Base-by-base conservation (phyloP, 2,888 invertebrate species). In the Anagyrus pseudococci region DNA sequence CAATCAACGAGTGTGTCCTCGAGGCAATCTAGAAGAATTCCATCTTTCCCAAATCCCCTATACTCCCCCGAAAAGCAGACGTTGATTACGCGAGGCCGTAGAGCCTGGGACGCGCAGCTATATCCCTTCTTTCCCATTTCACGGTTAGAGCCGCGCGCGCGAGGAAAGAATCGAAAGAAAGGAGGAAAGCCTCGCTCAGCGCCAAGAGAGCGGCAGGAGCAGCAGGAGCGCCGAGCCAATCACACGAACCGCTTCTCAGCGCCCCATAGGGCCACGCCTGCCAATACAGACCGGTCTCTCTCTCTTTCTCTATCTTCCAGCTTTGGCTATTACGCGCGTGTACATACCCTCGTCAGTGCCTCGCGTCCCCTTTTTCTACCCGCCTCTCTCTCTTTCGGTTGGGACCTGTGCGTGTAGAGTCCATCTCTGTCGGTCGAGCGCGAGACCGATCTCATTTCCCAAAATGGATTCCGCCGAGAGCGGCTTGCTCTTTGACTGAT, bases 221-320 rank as follows among this genome's bases (percentile, higher is more conserved):
- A 57, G 63, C 58, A 74, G 67, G 54, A 73, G 19, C 22, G 43
- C 53, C 23, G 64, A 79, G 76, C 80, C 80, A 80, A 80, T 80
- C 76, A 73, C 73, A 68, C 70, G 69, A 63, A 73, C 8, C 46
- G 54, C 47, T 75, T 73, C 73, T 72, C 72, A 72, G 72, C 73
- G 72, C 76, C 77, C 77, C 74, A 67, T 76, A 73, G n/a, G n/a
- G 77, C 80, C 80, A 80, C 80, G 80, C 80, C 80, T 80, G 80
- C 80, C 79, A 77, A 79, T 80, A 78, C 77, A 78, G 72, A 70
- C 72, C 71, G 73, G 73, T 72, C 73, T 74, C 72, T 71, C 69
- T 23, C 76, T 75, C 49, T 10, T 48, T 47, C 71, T 73, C 76
- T n/a, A n/a, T 78, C 78, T 76, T 72, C 71, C 47, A n/a, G n/a